These are phyloP conservation scores for Meandrusa payeni DNA, from an alignment of 2,888 invertebrate species.

Conservation along the genomic window DNA sequence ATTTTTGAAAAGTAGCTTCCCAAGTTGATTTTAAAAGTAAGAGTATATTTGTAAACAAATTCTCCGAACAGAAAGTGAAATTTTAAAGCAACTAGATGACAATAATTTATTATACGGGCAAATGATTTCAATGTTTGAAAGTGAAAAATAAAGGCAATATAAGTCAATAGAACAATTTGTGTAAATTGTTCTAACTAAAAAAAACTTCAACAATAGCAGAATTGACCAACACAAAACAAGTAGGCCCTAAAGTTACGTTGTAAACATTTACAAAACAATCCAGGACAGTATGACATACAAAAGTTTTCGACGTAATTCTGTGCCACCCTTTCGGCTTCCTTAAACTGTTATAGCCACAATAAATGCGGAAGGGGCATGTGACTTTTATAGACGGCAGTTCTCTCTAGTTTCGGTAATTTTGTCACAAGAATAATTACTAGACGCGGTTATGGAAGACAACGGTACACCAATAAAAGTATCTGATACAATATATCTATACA, in stretches of 20 bases:
- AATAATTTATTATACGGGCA: too few relatives aligned
- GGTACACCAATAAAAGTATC: conserved; percentile 50
- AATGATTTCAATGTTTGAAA: too few relatives aligned
- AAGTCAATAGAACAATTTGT: too few relatives aligned
- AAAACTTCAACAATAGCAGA: too few relatives aligned
- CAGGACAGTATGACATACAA: conserved; percentile 63
- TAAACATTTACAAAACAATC: conserved; percentile 79
- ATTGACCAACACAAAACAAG: conserved; percentile 63
- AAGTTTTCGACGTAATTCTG: conserved; percentile 70
- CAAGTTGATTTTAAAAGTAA: too few relatives aligned
- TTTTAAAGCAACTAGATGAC: too few relatives aligned
- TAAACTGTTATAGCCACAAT: conserved; percentile 77
- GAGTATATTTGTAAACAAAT: too few relatives aligned
- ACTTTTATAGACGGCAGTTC: conserved; percentile 73
- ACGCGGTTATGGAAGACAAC: conserved; percentile 35
- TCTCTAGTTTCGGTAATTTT: conserved; percentile 66
- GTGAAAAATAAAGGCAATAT: too few relatives aligned
- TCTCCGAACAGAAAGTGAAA: too few relatives aligned
- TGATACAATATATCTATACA: too few relatives aligned
- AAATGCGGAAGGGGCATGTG: conserved; percentile 71
- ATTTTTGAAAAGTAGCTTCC: too few relatives aligned
- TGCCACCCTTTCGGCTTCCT: conserved; percentile 76
- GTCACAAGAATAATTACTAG: conserved; percentile 65
- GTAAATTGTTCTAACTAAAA: too few relatives aligned
- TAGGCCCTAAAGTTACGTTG: conserved; percentile 72